Conservation (phyloP, 2,113 vertebrate species). For the Pan paniscus region DNA sequence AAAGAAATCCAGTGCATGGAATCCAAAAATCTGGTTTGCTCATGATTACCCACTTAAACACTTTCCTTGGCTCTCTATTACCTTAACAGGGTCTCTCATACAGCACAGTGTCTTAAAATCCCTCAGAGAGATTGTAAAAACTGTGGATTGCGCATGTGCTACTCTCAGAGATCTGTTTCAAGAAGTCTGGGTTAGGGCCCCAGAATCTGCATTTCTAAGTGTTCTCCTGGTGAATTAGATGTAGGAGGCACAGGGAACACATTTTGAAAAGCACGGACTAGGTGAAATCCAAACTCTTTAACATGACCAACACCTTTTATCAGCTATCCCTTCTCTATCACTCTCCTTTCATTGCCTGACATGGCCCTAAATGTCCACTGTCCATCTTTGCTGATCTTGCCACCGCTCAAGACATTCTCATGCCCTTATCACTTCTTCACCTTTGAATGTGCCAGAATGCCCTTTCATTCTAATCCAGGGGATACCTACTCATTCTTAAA, state of each 20-base stretch:
- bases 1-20: not conserved
- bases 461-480: not conserved
- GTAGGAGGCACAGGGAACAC: not conserved
- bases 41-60: not conserved
- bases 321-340: not conserved
- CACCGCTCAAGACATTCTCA: not conserved
- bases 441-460: not conserved
- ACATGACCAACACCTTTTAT: not conserved
- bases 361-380: not conserved
- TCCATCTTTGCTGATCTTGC: not conserved
- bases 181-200: not conserved
- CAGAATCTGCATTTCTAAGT: not conserved
- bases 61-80: not conserved
- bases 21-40: not conserved
- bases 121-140: not conserved
- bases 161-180: not conserved
- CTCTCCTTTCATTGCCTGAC: not conserved
- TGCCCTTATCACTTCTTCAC: not conserved
- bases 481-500: not conserved
- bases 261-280: not conserved
- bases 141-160: not conserved
- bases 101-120: not conserved
- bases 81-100: not conserved
- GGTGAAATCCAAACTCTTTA: not conserved
- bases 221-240: not conserved